These are phyloP conservation scores for Marisa cornuarietis DNA, from an alignment of 1,140 invertebrate species.

Conservation along the genomic window DNA sequence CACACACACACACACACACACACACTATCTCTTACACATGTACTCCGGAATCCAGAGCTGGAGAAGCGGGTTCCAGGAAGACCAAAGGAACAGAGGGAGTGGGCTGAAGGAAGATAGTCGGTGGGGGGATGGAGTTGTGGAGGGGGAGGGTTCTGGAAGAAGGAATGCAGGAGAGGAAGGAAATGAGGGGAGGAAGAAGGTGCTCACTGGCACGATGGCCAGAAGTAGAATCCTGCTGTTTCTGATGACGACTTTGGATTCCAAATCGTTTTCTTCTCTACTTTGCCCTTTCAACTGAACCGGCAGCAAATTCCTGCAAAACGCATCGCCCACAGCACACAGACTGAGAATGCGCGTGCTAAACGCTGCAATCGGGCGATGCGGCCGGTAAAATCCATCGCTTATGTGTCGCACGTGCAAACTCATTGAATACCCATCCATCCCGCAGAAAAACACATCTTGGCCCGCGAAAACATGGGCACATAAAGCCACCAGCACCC, in stretches of 20 bases:
- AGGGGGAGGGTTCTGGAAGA: background rate
- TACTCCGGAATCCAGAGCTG: background rate
- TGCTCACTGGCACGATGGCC: no score
- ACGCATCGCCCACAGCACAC: no score
- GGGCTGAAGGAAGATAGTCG: background rate
- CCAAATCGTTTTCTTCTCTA: no score
- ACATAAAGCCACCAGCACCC: background rate
- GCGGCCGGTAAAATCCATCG: background rate
- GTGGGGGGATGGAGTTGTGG: no score
- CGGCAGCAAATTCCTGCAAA: no score
- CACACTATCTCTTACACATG: conserved; percentile 9
- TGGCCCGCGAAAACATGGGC: background rate
- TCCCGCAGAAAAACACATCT: conserved; percentile 1
- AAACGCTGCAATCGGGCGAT: no score
- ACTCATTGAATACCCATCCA: conserved; percentile 14
- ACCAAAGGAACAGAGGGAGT: background rate
- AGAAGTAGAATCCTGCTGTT: no score
- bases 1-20: background rate
- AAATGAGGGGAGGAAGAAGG: no score
- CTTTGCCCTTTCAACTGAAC: no score
- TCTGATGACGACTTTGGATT: no score
- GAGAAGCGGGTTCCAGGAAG: background rate
- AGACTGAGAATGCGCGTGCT: no score
- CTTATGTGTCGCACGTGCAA: conserved; percentile 9
- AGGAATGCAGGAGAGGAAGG: background rate